A percentile compares a stretch with the other conserved stretches of the same genome.
These are phyloP conservation scores for Hydractinia symbiolongicarpus DNA, from an alignment of 30 jellyfish, hydroid and myxozoan genomes.

Conservation along the genomic window DNA sequence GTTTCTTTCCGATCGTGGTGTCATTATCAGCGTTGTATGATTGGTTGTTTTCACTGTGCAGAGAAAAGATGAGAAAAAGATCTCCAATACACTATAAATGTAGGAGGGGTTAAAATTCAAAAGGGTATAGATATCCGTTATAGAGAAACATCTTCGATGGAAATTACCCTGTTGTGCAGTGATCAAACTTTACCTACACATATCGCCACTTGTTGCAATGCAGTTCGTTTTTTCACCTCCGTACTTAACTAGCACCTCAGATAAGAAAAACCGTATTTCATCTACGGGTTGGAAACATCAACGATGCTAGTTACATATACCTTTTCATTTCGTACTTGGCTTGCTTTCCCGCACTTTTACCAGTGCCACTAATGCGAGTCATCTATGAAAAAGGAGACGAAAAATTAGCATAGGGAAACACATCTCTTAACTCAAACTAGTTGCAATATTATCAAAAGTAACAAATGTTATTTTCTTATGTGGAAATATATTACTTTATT, in stretches of 20 bases:
- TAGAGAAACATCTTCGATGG: too few species aligned
- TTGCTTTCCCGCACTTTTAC: slow-evolving; percentile 49
- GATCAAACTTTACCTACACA: not conserved
- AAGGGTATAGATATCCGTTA: too few species aligned
- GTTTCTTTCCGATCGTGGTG: slow-evolving; percentile 59
- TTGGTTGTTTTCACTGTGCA: slow-evolving; percentile 31
- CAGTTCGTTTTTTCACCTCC: not conserved
- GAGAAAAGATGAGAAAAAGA: not conserved
- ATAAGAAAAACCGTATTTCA: not conserved
- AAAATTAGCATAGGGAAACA: too few species aligned
- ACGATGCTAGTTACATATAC: slow-evolving; percentile 44
- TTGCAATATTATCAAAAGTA: too few species aligned
- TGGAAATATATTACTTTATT: too few species aligned
- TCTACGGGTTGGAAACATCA: slow-evolving; percentile 19
- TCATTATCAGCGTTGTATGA: slow-evolving; percentile 61
- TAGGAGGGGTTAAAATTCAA: not conserved
- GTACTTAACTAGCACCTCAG: slow-evolving; percentile 44
- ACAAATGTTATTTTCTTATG: too few species aligned
- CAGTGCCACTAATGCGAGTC: slow-evolving; percentile 78
- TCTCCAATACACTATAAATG: not conserved
- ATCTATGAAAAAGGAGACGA: slow-evolving; percentile 30
- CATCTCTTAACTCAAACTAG: too few species aligned
- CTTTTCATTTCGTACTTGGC: slow-evolving; percentile 63
- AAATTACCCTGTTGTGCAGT: too few species aligned
- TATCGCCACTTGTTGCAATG: not conserved